Conservation (phyloP, 2,888 invertebrate species). For the Ophioninae sp. region DNA sequence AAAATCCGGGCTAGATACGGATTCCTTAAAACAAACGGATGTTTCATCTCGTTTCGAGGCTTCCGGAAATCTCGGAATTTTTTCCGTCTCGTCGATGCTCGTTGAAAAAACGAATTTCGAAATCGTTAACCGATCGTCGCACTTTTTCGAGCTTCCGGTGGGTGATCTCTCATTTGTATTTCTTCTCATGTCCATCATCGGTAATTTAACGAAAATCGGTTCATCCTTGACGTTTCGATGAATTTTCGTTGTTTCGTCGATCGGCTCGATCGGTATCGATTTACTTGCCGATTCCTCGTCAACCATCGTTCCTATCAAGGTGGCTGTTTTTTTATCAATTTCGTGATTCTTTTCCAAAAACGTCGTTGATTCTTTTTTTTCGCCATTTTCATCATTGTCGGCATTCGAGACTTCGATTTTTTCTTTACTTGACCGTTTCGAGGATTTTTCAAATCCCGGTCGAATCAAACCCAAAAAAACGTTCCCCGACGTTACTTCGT, state of each 20-base stretch:
- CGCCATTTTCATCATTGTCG: not conserved
- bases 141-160: conserved; percentile 5
- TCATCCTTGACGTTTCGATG: conserved; percentile 9
- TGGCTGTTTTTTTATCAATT: conserved; percentile 44
- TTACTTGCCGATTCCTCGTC: not conserved
- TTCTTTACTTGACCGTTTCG: too few relatives aligned
- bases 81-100: not conserved
- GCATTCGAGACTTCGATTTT: not conserved
- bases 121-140: conserved; percentile 43
- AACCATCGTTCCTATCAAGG: conserved; percentile 11
- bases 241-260: conserved; percentile 8
- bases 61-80: conserved; percentile 9
- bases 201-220: conserved; percentile 48
- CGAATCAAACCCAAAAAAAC: too few relatives aligned
- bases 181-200: conserved; percentile 32
- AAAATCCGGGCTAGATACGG: conserved; percentile 56
- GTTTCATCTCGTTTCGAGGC: conserved; percentile 24
- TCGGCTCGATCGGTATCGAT: not conserved
- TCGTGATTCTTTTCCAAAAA: conserved; percentile 11
- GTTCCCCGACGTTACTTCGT: conserved; percentile 12
- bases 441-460: too few relatives aligned
- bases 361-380: too few relatives aligned
- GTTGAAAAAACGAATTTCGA: conserved; percentile 52
- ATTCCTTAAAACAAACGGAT: conserved; percentile 30
- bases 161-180: not conserved